Base-by-base conservation (phyloP, 1,140 invertebrate genomes). In the Drosophila subobscura region DNA sequence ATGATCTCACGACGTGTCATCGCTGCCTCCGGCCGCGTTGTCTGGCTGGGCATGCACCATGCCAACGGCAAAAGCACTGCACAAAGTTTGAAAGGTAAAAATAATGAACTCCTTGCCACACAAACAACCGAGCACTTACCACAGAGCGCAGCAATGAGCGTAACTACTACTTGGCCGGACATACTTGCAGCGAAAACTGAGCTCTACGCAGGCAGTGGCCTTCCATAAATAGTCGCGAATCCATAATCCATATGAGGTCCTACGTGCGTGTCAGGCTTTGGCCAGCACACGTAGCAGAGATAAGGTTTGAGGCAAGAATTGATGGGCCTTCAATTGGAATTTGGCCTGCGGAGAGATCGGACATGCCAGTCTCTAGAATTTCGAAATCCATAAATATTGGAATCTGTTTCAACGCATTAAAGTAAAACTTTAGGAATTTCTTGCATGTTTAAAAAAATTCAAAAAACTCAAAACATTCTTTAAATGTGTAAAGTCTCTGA, bases 1-100 rank as follows among this genome's bases (percentile, higher is more conserved):
- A 81, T 46, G 1, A 81, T 29, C 42, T 60, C 59, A 22, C 52
- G 60, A 10, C 67, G 55, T n/a, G 51, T 33, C 25, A 29, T 57
- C 23, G 52, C 42, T 3, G 45, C 44, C 5, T 20, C 27, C n/a
- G 8, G 54, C 27, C 10, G 33, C n/a, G 37, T 10, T 47, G 25
- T 2, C 10, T 64, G 59, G 16, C 29, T 61, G 42, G 60, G 60
- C 55, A 47, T 14, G 16, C 29, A 41, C n/a, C 6, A 64, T 12
- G 45, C 45, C 61, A 23, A 3, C 29, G 58, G 27, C 23, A 65
- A 16, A n/a, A 65, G 37, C 33, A 65, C 61, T 65, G 4, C 2
- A 10, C 5, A 37, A 37, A 14, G 42, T 20, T 41, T n/a, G 14
- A 29, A 7, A 6, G 25, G 4, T 5, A 42, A 51, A 42, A 51